Conservation (phyloP, 2,888 invertebrate genomes). For the Nephrotoma guestfalica region DNA sequence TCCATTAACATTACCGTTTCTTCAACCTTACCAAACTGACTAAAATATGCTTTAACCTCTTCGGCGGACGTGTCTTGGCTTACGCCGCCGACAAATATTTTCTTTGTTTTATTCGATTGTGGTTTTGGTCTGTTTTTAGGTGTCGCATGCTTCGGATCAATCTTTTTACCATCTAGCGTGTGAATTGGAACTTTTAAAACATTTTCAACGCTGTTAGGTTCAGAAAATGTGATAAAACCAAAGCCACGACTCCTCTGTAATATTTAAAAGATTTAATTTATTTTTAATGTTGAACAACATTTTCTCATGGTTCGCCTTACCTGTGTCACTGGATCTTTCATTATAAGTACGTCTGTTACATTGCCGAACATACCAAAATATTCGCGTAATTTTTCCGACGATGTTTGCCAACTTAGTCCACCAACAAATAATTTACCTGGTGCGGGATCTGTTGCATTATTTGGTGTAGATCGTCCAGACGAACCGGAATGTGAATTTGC, state of each 20-base stretch:
- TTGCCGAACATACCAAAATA: slow-evolving; percentile 87
- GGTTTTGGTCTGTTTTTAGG: slow-evolving; percentile 72
- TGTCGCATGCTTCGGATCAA: slow-evolving; percentile 87
- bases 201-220: slow-evolving; percentile 79
- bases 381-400: slow-evolving; percentile 79
- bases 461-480: slow-evolving; percentile 63
- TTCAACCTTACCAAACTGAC: slow-evolving; percentile 78
- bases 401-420: slow-evolving; percentile 87
- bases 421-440: slow-evolving; percentile 83
- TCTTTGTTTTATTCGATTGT: slow-evolving; percentile 74
- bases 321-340: slow-evolving; percentile 91
- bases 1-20: slow-evolving; percentile 91
- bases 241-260: slow-evolving; percentile 87
- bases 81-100: slow-evolving; percentile 85
- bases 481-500: slow-evolving; percentile 44
- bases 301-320: slow-evolving; percentile 33
- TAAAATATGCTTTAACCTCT: slow-evolving; percentile 80
- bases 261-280: slow-evolving; percentile 7
- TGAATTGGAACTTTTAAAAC: slow-evolving; percentile 81
- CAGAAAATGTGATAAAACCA: slow-evolving; percentile 84
- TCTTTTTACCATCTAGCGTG: slow-evolving; percentile 84
- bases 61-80: slow-evolving; percentile 85
- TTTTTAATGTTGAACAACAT: neutral
- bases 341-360: slow-evolving; percentile 81
- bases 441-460: slow-evolving; percentile 49